Evolutionary conservation across 2,888 invertebrate species (phyloP).

Genomic region (Eupithecia subumbrata): DNA sequence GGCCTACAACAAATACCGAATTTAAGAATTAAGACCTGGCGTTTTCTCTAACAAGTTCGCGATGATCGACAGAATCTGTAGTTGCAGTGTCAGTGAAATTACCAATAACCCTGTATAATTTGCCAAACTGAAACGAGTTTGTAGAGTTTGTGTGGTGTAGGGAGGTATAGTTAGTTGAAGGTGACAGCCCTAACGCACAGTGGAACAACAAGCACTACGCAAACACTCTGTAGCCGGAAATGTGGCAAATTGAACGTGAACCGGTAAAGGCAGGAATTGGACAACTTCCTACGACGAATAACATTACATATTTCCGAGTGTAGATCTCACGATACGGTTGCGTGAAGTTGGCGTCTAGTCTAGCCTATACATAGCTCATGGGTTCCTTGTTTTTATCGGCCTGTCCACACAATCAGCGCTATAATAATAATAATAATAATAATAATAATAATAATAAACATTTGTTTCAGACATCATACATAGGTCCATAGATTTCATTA

Average conservation of each 20-base stretch:
- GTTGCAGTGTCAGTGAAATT: too few species aligned
- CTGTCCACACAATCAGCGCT: neutral
- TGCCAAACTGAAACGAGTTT: neutral
- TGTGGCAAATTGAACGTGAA: constrained; percentile 34
- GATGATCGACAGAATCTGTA: too few species aligned
- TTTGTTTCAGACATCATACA: too few species aligned
- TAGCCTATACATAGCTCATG: neutral
- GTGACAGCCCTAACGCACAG: constrained; percentile 22
- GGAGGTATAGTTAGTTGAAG: neutral
- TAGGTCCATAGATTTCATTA: too few species aligned
- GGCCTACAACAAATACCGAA: too few species aligned
- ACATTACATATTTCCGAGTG: neutral
- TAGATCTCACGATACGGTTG: neutral
- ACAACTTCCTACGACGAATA: constrained; percentile 19
- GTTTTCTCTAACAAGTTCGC: too few species aligned
- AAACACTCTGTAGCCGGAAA: constrained; percentile 28
- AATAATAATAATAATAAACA: too few species aligned
- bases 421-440: too few species aligned
- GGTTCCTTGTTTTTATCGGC: neutral
- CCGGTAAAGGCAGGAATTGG: constrained; percentile 21
- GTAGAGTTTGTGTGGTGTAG: neutral
- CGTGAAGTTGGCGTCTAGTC: neutral
- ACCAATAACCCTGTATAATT: too few species aligned
- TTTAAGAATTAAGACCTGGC: too few species aligned
- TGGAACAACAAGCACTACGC: constrained; percentile 28